phyloP scores from a whole-genome alignment of 2,113 vertebrate species.

The Furnarius figulus region DNA sequence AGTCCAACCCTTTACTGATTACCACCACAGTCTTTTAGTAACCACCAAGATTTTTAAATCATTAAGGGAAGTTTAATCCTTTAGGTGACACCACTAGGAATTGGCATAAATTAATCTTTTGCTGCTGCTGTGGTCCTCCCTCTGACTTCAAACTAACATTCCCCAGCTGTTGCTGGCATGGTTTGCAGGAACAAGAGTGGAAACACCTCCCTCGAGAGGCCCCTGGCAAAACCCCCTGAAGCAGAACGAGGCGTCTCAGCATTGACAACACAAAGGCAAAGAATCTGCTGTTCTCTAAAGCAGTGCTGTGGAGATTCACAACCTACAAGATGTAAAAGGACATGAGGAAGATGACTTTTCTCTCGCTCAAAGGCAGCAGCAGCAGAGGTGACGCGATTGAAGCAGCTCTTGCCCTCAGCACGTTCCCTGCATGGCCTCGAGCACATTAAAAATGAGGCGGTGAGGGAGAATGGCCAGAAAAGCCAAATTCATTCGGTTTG shows the following conservation, averaged over 20 bases:
- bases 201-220: neutral
- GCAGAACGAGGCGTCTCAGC: neutral
- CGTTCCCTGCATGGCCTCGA: neutral
- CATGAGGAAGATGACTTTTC: neutral
- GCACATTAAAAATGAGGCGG: neutral
- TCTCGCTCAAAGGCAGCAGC: neutral
- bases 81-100: neutral
- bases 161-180: neutral
- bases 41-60: neutral
- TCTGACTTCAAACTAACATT: neutral
- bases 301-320: neutral
- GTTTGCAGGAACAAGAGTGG: neutral
- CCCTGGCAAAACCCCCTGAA: neutral
- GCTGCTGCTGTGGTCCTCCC: neutral
- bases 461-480: neutral
- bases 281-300: neutral
- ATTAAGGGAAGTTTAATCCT: neutral
- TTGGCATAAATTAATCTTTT: neutral
- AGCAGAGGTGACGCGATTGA: neutral
- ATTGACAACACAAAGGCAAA: neutral
- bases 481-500: neutral
- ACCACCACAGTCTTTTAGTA: neutral
- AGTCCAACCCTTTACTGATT: neutral
- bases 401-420: slow-evolving; percentile 5
- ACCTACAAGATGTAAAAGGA: neutral